Evolutionary conservation across 2,113 vertebrate species (phyloP), one percentile per base, ranked within the genome.

Genomic region (Podarcis raffonei): DNA sequence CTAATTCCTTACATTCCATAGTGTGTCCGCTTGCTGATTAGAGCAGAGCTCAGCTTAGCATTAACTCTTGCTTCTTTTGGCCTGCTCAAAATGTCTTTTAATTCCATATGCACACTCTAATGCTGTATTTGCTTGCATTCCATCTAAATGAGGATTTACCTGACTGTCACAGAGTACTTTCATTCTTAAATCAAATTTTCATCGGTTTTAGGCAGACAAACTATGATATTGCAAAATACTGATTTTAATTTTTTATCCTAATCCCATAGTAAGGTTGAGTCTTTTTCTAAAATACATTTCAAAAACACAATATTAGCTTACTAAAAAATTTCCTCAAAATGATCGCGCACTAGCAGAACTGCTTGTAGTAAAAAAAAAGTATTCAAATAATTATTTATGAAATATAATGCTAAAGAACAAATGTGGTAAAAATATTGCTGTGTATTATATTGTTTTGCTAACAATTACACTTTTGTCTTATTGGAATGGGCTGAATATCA

Each of bases 401-500:
- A n/a, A 90, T 1, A 87, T 4, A 86, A 79, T 2, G 23, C 27
- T 66, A 76, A 94, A 93, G 91, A 37, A 76, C 18, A 75, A 4
- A 62, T 62, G 59, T 90, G 85, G 57, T 84, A 20, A 69, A 91
- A 93, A 81, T 1, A 1, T 6, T 32, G 87, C 39, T 12, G 42
- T 80, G 90, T 48, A 88, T 3, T 82, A 87, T 69, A 6, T 59
- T 71, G 25, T 82, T 90, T 91, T 90, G 87, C 35, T 35, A 6
- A 8, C 77, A 32, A 85, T 79, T 86, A 93, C 48, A 92, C 72
- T 85, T 90, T 86, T 90, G 84, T 89, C 57, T 94, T 75, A 91
- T 69, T 87, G 18, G 89, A 78, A 89, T 92, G 42, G 42, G 88
- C 91, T 91, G 78, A 91, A 27, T 89, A 91, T 86, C 92, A 93